A percentile compares a stretch with the other conserved stretches of the same genome.
Conservation (phyloP, 2,888 invertebrate genomes). For the Rosalia funebris region DNA sequence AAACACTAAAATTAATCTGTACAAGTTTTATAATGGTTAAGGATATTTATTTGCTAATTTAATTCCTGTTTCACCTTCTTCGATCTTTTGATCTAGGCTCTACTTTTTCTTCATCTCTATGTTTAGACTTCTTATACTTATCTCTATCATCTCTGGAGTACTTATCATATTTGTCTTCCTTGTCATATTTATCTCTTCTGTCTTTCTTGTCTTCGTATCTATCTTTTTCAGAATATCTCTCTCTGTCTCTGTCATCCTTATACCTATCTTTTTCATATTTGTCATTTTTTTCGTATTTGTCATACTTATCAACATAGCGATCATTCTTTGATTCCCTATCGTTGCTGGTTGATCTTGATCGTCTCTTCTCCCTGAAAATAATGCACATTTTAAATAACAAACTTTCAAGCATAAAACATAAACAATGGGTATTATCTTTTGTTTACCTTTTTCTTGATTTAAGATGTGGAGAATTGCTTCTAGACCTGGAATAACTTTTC, state of each 20-base stretch:
- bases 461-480: constrained; percentile 61
- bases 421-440: neutral
- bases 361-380: constrained; percentile 61
- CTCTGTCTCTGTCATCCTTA: constrained; percentile 51
- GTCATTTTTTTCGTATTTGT: constrained; percentile 54
- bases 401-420: too few relatives aligned
- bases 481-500: constrained; percentile 61
- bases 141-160: constrained; percentile 52
- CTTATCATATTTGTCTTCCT: constrained; percentile 52
- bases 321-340: constrained; percentile 60
- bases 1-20: constrained; percentile 11
- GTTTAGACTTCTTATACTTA: constrained; percentile 52
- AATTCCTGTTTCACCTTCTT: constrained; percentile 50
- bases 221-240: constrained; percentile 44
- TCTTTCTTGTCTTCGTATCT: constrained; percentile 51
- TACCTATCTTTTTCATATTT: constrained; percentile 52
- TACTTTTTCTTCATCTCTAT: constrained; percentile 50
- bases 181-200: constrained; percentile 54
- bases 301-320: constrained; percentile 61
- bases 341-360: constrained; percentile 60
- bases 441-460: constrained; percentile 53
- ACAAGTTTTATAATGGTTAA: constrained; percentile 1
- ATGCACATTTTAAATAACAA: neutral
- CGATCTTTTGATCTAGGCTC: constrained; percentile 56
- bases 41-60: constrained; percentile 4